phyloP scores from a whole-genome alignment of 1,140 invertebrate species.

The Reticulitermes speratus region DNA sequence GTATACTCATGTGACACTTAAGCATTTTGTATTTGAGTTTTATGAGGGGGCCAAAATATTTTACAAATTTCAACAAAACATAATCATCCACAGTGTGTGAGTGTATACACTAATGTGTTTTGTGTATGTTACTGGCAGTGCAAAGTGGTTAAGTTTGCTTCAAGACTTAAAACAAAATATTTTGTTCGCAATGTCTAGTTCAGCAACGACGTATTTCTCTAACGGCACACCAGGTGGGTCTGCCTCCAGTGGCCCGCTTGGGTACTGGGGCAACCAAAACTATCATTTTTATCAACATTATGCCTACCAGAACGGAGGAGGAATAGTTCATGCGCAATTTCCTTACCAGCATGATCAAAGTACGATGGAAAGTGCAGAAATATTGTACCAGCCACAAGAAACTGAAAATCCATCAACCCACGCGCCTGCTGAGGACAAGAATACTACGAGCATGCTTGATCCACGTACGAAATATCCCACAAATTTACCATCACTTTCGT shows the following conservation, averaged over 20 bases:
- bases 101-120: background rate
- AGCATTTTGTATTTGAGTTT: background rate
- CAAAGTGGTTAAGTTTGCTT: background rate
- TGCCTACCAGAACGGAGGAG: background rate
- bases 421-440: background rate
- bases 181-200: background rate
- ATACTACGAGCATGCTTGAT: background rate
- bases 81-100: background rate
- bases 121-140: background rate
- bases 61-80: too few relatives aligned
- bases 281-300: constrained; percentile 15
- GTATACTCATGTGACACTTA: background rate
- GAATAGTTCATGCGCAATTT: background rate
- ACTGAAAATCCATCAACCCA: background rate
- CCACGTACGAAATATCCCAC: background rate
- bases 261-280: background rate
- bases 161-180: background rate
- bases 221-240: background rate
- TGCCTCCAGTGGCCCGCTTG: background rate
- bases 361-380: background rate
- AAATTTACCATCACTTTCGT: background rate
- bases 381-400: background rate
- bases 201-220: background rate
- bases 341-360: background rate
- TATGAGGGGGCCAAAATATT: background rate